Evolutionary conservation across 2,113 vertebrate species (phyloP), one percentile per base, ranked within the genome.

Genomic region (Sebastes fasciatus): DNA sequence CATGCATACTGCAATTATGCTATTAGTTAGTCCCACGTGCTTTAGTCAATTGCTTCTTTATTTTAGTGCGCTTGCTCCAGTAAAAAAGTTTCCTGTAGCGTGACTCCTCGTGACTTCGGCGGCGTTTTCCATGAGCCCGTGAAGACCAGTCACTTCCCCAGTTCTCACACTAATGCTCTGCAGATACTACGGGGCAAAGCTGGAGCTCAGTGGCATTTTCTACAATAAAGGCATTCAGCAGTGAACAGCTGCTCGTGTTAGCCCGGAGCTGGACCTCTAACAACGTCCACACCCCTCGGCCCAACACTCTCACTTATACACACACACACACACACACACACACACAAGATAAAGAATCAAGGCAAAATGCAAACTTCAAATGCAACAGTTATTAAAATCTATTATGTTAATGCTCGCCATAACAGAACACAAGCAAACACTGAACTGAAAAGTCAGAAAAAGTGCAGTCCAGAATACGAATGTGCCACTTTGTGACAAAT

Each of bases 221-320:
- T 62, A 89, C 81, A 91, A 67, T 80, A 55, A 34, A 81, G 74
- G 89, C 89, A 86, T 92, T 91, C 74, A 92, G 82, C 71, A 85
- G 84, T 78, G 84, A 93, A 87, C 67, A 89, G 89, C 88, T 90
- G 86, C 86, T 89, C 69, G 42, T 73, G 70, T 82, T 84, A 79
- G 90, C 85, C 76, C 8, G 46, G 73, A 85, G 79, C 73, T 55
- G 73, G 86, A 79, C 21, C n/a, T 69, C 16, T 54, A 67, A 57
- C 68, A 63, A 60, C 74, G 73, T 78, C 67, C 55, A 21, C 45
- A 12, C 10, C 13, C 14, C 58, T 63, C 52, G 51, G 42, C 49
- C 48, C 54, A 26, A 43, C 57, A 58, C 55, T 79, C 58, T 72
- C 76, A 73, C 73, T 49, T 48, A 58, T 60, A 69, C 62, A n/a